phyloP scores from a whole-genome alignment of 2,797 vertebrate genomes.

The Acipenser ruthenus region DNA sequence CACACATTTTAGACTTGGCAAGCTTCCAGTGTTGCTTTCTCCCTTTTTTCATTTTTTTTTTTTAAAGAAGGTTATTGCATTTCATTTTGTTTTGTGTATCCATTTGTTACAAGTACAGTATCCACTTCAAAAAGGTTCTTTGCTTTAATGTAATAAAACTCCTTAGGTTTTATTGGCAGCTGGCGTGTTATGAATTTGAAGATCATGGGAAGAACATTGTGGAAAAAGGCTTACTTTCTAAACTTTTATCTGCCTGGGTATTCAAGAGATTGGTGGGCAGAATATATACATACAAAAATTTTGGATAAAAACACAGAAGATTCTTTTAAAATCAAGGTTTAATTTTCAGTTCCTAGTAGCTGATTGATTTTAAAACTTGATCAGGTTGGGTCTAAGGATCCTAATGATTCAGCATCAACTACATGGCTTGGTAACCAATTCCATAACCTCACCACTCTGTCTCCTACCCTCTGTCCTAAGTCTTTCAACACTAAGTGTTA shows the following conservation, averaged over 20 bases:
- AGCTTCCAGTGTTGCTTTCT: neutral
- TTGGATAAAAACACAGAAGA: too few species aligned
- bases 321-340: too few species aligned
- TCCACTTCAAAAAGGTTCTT: slow-evolving; percentile 24
- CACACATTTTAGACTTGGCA: slow-evolving; percentile 28
- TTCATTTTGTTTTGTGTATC: slow-evolving; percentile 26
- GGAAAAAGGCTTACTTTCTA: slow-evolving; percentile 5
- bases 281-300: too few species aligned
- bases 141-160: slow-evolving; percentile 22
- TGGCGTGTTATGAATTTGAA: slow-evolving; percentile 20
- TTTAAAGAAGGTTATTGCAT: slow-evolving; percentile 25
- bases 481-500: too few species aligned
- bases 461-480: too few species aligned
- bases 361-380: too few species aligned
- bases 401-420: too few species aligned
- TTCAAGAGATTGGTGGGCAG: too few species aligned
- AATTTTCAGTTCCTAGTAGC: too few species aligned
- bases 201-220: slow-evolving; percentile 10
- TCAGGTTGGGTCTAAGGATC: too few species aligned
- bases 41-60: slow-evolving; percentile 12
- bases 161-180: slow-evolving; percentile 18
- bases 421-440: too few species aligned
- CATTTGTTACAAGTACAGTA: slow-evolving; percentile 22
- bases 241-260: neutral
- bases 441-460: too few species aligned